A percentile compares a stretch with the other conserved stretches of the same genome.
Evolutionary conservation across 2,797 vertebrate genomes (phyloP).

Genomic region (Acipenser ruthenus): DNA sequence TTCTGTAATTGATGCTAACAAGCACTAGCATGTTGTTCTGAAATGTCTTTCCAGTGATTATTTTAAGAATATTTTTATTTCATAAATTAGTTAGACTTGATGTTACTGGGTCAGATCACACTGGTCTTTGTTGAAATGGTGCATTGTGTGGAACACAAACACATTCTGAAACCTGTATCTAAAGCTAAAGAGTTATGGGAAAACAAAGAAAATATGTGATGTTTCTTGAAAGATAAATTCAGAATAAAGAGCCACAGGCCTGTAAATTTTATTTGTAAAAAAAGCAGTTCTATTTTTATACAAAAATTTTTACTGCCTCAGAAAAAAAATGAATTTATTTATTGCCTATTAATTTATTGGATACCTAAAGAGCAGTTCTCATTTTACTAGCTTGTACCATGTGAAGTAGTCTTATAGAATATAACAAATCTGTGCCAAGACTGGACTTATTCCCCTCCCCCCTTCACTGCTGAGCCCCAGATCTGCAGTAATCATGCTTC

Average conservation of each 20-base stretch:
- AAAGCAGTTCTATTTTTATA: slow-evolving; percentile 99
- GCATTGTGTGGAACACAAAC: slow-evolving; percentile 68
- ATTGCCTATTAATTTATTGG: slow-evolving; percentile 98
- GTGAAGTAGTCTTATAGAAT: slow-evolving; percentile 84
- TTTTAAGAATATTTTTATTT: slow-evolving; percentile 43
- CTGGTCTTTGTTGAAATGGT: slow-evolving; percentile 74
- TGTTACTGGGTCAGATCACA: slow-evolving; percentile 59
- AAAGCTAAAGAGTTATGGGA: slow-evolving; percentile 80
- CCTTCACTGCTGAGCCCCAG: slow-evolving; percentile 63
- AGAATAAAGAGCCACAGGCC: slow-evolving; percentile 95
- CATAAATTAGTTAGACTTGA: slow-evolving; percentile 28
- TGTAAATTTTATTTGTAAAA: slow-evolving; percentile 99
- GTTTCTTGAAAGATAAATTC: slow-evolving; percentile 94
- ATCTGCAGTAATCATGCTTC: slow-evolving; percentile 63
- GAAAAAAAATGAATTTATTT: slow-evolving; percentile 90
- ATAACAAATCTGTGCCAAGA: slow-evolving; percentile 64
- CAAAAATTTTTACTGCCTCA: slow-evolving; percentile 99
- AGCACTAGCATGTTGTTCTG: slow-evolving; percentile 47
- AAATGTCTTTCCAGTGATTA: slow-evolving; percentile 64
- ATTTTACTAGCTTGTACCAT: slow-evolving; percentile 73
- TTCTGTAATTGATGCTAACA: slow-evolving; percentile 60
- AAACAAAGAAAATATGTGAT: slow-evolving; percentile 93
- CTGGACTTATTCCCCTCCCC: slow-evolving; percentile 48
- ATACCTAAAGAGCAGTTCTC: slow-evolving; percentile 86
- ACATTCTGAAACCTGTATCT: slow-evolving; percentile 73